phyloP scores from a whole-genome alignment of 1,140 invertebrate species.

The Macrobrachium nipponense region DNA sequence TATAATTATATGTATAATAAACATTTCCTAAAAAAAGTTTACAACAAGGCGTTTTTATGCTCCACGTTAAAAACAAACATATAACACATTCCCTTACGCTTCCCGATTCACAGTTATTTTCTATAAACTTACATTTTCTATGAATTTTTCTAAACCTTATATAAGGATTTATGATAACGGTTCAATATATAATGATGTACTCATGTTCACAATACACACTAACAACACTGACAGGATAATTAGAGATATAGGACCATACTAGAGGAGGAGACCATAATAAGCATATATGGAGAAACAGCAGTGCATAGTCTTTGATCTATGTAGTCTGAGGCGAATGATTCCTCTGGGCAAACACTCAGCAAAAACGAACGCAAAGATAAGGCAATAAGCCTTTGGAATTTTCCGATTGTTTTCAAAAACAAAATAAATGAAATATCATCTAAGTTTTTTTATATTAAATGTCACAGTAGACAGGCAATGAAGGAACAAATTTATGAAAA shows the following conservation, averaged over 20 bases:
- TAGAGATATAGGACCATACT: constrained; percentile 44
- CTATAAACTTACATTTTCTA: constrained; percentile 26
- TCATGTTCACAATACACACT: constrained; percentile 54
- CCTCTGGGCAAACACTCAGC: not conserved
- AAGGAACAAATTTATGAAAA: too few species aligned
- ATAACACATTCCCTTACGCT: constrained; percentile 26
- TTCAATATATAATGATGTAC: constrained; percentile 50
- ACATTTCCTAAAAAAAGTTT: constrained; percentile 41
- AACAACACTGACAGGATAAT: constrained; percentile 57
- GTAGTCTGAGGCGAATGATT: not conserved
- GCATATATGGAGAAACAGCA: constrained; percentile 49
- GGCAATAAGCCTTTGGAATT: too few species aligned
- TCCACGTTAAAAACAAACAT: constrained; percentile 21
- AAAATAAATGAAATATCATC: not conserved
- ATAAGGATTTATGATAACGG: constrained; percentile 52
- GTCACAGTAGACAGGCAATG: not conserved
- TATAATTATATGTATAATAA: constrained; percentile 8
- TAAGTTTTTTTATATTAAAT: not conserved
- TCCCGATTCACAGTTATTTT: constrained; percentile 40
- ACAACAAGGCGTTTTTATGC: constrained; percentile 47
- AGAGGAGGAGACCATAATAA: constrained; percentile 42
- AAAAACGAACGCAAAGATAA: too few species aligned
- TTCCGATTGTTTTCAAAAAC: too few species aligned
- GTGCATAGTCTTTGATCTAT: constrained; percentile 41
- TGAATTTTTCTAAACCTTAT: constrained; percentile 48